Evolutionary conservation across 2,113 vertebrate species (phyloP).

Genomic region (Odocoileus hemionus): DNA sequence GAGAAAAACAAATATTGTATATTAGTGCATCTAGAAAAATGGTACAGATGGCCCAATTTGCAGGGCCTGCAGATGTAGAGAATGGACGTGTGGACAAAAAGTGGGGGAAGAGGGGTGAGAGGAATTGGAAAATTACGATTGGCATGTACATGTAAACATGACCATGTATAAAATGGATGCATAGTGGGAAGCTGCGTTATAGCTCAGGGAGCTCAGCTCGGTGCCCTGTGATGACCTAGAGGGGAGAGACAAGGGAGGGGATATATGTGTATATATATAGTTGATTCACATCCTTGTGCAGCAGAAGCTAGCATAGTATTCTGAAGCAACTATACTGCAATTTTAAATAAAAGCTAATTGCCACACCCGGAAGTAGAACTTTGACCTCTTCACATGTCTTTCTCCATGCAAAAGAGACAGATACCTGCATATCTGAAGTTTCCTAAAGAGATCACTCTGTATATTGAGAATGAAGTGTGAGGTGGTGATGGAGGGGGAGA

Average conservation of each 20-base stretch:
- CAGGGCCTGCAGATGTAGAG: not conserved
- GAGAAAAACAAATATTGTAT: not conserved
- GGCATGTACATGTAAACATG: not conserved
- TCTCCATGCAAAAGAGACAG: not conserved
- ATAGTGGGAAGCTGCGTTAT: not conserved
- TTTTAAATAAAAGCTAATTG: not conserved
- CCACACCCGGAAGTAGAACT: not conserved
- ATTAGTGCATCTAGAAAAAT: not conserved
- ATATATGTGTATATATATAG: accelerated
- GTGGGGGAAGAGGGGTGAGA: not conserved
- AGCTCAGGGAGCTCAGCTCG: not conserved
- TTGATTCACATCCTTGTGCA: not conserved
- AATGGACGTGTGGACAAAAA: not conserved
- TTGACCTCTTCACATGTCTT: not conserved
- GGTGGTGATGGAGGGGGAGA: too few relatives aligned
- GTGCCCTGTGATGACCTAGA: not conserved
- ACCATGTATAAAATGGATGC: not conserved
- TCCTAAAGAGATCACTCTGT: not conserved
- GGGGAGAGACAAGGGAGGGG: not conserved
- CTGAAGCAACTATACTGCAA: not conserved
- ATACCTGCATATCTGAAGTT: not conserved
- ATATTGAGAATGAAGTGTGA: not conserved
- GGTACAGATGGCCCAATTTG: not conserved
- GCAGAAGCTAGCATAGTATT: not conserved
- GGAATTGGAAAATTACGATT: not conserved